phyloP scores from a whole-genome alignment of 2,113 vertebrate genomes.

The Promerops cafer region DNA sequence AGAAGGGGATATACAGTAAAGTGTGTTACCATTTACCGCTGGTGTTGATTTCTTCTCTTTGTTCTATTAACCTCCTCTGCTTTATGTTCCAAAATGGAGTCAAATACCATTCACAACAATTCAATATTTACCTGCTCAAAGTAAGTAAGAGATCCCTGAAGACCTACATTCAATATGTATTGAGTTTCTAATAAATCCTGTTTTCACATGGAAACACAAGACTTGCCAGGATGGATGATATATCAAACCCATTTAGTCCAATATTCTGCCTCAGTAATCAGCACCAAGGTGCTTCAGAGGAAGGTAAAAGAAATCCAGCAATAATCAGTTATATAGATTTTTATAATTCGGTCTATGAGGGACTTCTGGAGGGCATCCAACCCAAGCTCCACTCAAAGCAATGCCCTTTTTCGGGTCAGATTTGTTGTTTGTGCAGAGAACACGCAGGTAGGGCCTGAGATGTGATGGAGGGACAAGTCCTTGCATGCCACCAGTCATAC shows the following conservation, averaged over 20 bases:
- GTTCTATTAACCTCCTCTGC: background rate
- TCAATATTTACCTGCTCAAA: conserved; percentile 49
- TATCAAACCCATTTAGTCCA: conserved; percentile 25
- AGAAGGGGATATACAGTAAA: background rate
- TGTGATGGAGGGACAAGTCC: background rate
- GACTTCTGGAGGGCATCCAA: background rate
- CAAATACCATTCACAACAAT: conserved; percentile 8
- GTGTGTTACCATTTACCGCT: background rate
- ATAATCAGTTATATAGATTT: background rate
- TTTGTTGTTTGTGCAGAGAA: background rate
- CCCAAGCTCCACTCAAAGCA: background rate
- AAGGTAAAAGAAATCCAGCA: background rate
- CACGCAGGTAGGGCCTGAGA: background rate
- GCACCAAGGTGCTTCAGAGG: background rate
- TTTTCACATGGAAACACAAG: conserved; percentile 40
- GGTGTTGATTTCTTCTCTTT: conserved; percentile 11
- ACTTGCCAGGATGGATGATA: conserved; percentile 32
- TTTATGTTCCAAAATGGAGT: conserved; percentile 13
- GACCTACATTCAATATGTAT: conserved; percentile 12
- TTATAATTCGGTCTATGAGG: background rate
- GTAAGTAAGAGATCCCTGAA: conserved; percentile 41
- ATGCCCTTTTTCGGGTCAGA: background rate
- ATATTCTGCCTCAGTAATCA: background rate
- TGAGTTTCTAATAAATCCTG: conserved; percentile 51
- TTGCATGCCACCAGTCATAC: background rate